Conservation (phyloP, 1,140 invertebrate genomes). For the Yoshiicerus persimilis region DNA sequence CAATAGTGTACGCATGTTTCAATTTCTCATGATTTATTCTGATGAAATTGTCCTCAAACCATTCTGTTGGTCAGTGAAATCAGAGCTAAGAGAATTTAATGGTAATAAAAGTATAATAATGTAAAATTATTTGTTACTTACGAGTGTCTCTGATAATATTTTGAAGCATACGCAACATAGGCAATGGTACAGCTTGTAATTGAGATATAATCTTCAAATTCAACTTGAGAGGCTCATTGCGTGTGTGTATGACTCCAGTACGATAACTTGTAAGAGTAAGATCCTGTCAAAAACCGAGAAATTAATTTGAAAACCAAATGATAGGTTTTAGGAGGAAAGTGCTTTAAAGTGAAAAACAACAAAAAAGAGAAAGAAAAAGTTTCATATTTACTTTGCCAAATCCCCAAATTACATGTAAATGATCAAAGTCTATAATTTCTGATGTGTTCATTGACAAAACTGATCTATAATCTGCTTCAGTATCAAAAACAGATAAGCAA, state of each 20-base stretch:
- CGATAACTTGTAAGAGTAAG: slow-evolving; percentile 34
- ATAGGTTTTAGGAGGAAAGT: background rate
- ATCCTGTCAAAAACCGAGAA: background rate
- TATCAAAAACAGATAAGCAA: slow-evolving; percentile 37
- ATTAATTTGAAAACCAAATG: background rate
- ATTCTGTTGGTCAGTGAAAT: slow-evolving; percentile 7
- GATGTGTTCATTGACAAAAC: slow-evolving; percentile 7
- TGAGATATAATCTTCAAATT: background rate
- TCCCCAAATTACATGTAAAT: slow-evolving; percentile 40
- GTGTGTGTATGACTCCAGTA: slow-evolving; percentile 40
- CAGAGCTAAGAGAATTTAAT: background rate
- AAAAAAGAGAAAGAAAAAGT: background rate
- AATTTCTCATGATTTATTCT: slow-evolving; percentile 6
- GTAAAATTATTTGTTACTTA: too few species aligned
- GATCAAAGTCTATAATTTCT: background rate
- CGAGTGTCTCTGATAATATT: slow-evolving; percentile 29
- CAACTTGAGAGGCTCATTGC: slow-evolving; percentile 23
- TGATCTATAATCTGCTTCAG: slow-evolving; percentile 20
- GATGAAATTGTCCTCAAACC: slow-evolving; percentile 33
- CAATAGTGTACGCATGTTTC: background rate
- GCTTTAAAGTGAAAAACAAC: background rate
- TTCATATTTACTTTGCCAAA: slow-evolving; percentile 30
- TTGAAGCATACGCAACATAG: slow-evolving; percentile 20
- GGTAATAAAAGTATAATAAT: background rate
- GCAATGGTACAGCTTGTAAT: slow-evolving; percentile 36